Conservation (phyloP, 1,140 invertebrate genomes). For the Temnothorax curvispinosus region DNA sequence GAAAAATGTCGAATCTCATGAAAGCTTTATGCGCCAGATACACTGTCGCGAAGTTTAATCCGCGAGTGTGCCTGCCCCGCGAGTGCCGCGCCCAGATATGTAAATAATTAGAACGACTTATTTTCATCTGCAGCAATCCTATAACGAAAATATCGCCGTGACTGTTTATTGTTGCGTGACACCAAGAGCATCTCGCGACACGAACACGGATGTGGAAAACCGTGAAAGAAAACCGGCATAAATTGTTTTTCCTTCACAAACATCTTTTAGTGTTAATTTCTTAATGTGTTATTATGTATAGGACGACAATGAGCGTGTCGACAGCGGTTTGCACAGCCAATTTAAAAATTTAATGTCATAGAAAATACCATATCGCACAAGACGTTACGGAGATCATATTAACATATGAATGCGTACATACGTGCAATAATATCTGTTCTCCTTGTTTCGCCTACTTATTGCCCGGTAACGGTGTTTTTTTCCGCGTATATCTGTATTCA, state of each 20-base stretch:
- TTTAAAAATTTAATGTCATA: not conserved
- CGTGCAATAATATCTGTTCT: not conserved
- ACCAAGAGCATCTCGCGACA: not conserved
- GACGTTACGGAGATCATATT: not conserved
- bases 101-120: constrained; percentile 12
- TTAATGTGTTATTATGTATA: not conserved
- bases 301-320: not conserved
- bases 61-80: not conserved
- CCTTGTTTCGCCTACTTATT: not conserved
- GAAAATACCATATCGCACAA: not conserved
- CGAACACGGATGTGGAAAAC: not conserved
- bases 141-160: not conserved
- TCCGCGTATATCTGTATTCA: not conserved
- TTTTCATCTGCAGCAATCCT: not conserved
- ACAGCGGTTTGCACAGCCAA: constrained; percentile 2
- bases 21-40: constrained; percentile 61
- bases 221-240: not conserved
- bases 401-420: not conserved
- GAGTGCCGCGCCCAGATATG: not conserved
- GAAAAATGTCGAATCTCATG: constrained; percentile 67
- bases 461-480: not conserved
- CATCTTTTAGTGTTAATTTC: not conserved
- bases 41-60: constrained; percentile 4
- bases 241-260: not conserved
- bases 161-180: not conserved